Base-by-base conservation (phyloP, 2,797 vertebrate species). In the Rallus crepitans region DNA sequence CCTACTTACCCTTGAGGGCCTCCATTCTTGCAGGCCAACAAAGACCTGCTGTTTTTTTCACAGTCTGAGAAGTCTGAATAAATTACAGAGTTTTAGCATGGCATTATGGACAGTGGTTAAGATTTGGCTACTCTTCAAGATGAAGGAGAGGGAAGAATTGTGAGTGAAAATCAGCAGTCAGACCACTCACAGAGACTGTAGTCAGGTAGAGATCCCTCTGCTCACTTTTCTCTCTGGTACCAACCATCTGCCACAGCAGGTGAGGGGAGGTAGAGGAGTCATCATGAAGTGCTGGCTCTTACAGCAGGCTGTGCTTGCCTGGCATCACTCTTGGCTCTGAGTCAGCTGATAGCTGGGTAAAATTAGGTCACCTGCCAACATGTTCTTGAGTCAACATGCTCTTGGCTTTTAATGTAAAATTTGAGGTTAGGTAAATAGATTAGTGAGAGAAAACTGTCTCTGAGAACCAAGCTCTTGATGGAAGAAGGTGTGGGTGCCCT, bases 361-460 rank as follows among this genome's bases (percentile, higher is more conserved):
- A 93, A 93, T 90, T 70, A 76, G 88, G 90, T 96, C 92, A 90
- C 48, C 56, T 84, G 78, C 83, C 86, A 93, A 79, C 31, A 52
- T 31, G 15, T 68, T 93, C 73, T 70, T 79, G 80, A 90, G 66
- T 90, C 83, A 90, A 85, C 83, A 66, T 35, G 52, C 88, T 94
- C 73, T 85, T 94, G 73, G 64, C 87, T 96, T 83, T 92, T 82
- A 92, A 76, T 7, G 1, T 82, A 89, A 88, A 73, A 90, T 64
- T 73, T 86, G 83, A 84, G 76, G 61, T 86, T 86, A 91, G 30
- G 60, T 77, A 89, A 87, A 96, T 57, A 82, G 78, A 82, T 89
- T 60, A 87, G 59, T 33, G 55, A 89, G 63, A 78, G 70, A 90
- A 93, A 89, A 20, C 72, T 40, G 21, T 28, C 39, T 65, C 87